These are phyloP conservation scores for Nanorana parkeri DNA, from an alignment of 2,113 vertebrate species.

Conservation along the genomic window DNA sequence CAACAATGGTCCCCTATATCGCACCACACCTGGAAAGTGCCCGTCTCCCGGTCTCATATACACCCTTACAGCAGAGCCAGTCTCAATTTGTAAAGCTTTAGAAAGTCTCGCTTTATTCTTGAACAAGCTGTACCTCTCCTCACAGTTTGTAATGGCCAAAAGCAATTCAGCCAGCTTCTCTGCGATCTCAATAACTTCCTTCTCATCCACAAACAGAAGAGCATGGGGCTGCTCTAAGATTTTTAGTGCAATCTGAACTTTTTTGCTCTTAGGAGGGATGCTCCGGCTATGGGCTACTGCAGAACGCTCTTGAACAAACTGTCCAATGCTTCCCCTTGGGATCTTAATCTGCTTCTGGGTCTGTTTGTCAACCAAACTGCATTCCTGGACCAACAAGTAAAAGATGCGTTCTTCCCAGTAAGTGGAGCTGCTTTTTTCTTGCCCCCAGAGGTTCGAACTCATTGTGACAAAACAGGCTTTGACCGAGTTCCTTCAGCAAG, in stretches of 20 bases:
- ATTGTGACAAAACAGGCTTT: constrained; percentile 74
- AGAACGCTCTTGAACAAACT: constrained; percentile 91
- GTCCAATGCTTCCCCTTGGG: constrained; percentile 91
- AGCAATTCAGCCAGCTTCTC: constrained; percentile 92
- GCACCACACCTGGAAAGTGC: constrained; percentile 91
- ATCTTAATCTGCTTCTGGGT: constrained; percentile 90
- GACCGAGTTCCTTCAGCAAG: background rate
- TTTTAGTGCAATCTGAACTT: constrained; percentile 84
- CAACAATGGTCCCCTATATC: constrained; percentile 91
- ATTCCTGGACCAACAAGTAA: constrained; percentile 93
- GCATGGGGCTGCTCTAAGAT: constrained; percentile 92
- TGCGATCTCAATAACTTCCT: constrained; percentile 89
- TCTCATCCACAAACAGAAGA: constrained; percentile 88
- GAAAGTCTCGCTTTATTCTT: constrained; percentile 83
- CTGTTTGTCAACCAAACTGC: constrained; percentile 87
- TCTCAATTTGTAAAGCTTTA: constrained; percentile 87
- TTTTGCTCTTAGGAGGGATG: constrained; percentile 91
- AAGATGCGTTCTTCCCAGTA: constrained; percentile 94
- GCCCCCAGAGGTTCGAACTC: constrained; percentile 94
- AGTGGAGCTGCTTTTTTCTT: constrained; percentile 89
- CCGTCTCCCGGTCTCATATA: constrained; percentile 91
- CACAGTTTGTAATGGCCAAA: constrained; percentile 95
- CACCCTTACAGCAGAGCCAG: constrained; percentile 90
- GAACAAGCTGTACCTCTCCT: constrained; percentile 90
- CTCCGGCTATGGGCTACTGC: constrained; percentile 82